A percentile compares a stretch with the other conserved stretches of the same genome.
Evolutionary conservation across 2,888 invertebrate species (phyloP).

Genomic region (Morpho achilles): DNA sequence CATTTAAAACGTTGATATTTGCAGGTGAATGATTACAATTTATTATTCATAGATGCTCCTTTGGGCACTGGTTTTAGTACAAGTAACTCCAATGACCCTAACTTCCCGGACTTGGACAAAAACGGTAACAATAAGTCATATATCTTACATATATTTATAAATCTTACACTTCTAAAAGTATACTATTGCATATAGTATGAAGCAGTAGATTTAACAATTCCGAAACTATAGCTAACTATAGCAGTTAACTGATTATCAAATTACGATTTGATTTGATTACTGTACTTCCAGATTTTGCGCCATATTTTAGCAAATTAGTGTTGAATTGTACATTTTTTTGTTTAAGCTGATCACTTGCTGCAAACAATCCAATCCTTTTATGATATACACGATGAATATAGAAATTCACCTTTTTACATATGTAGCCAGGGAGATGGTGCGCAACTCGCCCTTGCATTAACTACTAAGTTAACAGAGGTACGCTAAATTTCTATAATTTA

Average conservation of each 20-base stretch:
- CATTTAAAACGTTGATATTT: slow-evolving; percentile 19
- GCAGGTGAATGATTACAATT: slow-evolving; percentile 85
- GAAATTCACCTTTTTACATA: slow-evolving; percentile 85
- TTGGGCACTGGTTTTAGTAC: slow-evolving; percentile 93
- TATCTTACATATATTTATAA: too few relatives aligned
- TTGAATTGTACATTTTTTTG: slow-evolving; percentile 9
- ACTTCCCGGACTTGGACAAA: slow-evolving; percentile 74
- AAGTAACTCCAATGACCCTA: slow-evolving; percentile 55
- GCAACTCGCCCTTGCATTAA: slow-evolving; percentile 90
- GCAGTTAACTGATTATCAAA: too few relatives aligned
- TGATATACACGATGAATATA: slow-evolving; percentile 80
- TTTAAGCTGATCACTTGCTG: slow-evolving; percentile 84
- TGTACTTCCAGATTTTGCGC: too few relatives aligned
- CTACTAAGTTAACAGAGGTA: slow-evolving; percentile 70
- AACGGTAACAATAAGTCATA: slow-evolving; percentile 32
- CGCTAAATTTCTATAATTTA: slow-evolving; percentile 20
- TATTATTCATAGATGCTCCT: slow-evolving; percentile 93
- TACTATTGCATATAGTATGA: too few relatives aligned
- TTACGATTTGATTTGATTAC: too few relatives aligned
- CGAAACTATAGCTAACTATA: too few relatives aligned
- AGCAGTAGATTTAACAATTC: too few relatives aligned
- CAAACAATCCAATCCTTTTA: slow-evolving; percentile 84
- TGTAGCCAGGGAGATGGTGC: slow-evolving; percentile 94
- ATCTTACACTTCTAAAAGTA: too few relatives aligned
- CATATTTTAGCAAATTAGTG: too few relatives aligned